A percentile compares a stretch with the other conserved stretches of the same genome.
Evolutionary conservation across 2,888 invertebrate species (phyloP).

Genomic region (Lacanobia wlatinum): DNA sequence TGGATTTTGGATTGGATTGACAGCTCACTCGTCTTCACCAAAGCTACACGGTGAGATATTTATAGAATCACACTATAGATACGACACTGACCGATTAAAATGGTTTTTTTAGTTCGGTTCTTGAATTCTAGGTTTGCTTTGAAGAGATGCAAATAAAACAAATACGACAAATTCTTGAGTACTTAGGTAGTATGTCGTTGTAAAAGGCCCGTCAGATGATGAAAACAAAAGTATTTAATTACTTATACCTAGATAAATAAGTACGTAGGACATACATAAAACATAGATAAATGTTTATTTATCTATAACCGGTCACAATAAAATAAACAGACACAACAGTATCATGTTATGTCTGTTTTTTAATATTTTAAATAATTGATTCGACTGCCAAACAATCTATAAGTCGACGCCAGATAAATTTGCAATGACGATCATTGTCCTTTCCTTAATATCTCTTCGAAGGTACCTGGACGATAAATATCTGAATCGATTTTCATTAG

Average conservation of each 20-base stretch:
- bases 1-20: too few relatives aligned
- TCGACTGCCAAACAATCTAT: too few relatives aligned
- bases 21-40: too few relatives aligned
- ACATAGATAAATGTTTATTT: constrained; percentile 20
- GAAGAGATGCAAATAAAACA: neutral
- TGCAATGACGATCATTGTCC: too few relatives aligned
- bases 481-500: too few relatives aligned
- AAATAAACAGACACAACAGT: constrained; percentile 18
- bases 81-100: neutral
- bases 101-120: neutral
- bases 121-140: too few relatives aligned
- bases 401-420: too few relatives aligned
- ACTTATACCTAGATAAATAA: neutral
- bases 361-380: constrained; percentile 18
- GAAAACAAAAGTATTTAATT: neutral
- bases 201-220: neutral
- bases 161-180: neutral
- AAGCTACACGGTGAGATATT: too few relatives aligned
- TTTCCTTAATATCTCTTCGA: too few relatives aligned
- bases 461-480: too few relatives aligned
- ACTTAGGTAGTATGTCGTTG: neutral
- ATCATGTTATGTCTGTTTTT: constrained; percentile 24
- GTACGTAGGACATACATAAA: neutral
- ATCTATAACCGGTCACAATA: constrained; percentile 9
- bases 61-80: too few relatives aligned